Percentiles rank a stretch among this genome's conserved stretches.
Conservation (phyloP, 2,113 vertebrate genomes). For the Actenoides lindsayi region DNA sequence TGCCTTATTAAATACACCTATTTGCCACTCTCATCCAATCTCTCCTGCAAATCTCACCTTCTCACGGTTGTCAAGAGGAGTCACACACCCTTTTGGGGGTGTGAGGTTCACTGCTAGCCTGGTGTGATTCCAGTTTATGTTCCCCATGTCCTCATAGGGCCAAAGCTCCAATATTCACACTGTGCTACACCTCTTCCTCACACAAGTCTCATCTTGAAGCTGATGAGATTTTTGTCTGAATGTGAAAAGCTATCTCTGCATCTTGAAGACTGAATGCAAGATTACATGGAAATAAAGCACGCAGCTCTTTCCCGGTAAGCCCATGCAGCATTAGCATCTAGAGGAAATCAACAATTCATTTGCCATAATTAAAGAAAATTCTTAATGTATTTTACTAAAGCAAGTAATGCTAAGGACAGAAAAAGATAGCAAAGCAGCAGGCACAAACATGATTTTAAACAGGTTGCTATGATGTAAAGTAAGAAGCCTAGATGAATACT, state of each 20-base stretch:
- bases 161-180: neutral
- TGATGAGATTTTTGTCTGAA: neutral
- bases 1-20: neutral
- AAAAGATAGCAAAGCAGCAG: neutral
- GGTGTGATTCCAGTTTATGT: neutral
- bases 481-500: neutral
- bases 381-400: neutral
- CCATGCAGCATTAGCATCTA: neutral
- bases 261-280: neutral
- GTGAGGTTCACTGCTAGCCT: neutral
- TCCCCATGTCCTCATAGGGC: rapidly evolving
- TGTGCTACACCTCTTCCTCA: neutral
- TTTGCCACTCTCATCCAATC: neutral
- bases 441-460: neutral
- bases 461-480: neutral
- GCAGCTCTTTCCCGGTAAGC: neutral
- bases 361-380: neutral
- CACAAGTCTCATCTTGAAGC: neutral
- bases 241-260: neutral
- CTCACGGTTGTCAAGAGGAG: neutral
- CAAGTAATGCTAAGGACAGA: neutral
- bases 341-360: neutral
- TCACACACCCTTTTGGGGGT: neutral
- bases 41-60: neutral
- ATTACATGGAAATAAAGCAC: neutral